These are phyloP conservation scores for Pristionchus entomophagus DNA, from an alignment of 2,888 invertebrate genomes.

Conservation along the genomic window DNA sequence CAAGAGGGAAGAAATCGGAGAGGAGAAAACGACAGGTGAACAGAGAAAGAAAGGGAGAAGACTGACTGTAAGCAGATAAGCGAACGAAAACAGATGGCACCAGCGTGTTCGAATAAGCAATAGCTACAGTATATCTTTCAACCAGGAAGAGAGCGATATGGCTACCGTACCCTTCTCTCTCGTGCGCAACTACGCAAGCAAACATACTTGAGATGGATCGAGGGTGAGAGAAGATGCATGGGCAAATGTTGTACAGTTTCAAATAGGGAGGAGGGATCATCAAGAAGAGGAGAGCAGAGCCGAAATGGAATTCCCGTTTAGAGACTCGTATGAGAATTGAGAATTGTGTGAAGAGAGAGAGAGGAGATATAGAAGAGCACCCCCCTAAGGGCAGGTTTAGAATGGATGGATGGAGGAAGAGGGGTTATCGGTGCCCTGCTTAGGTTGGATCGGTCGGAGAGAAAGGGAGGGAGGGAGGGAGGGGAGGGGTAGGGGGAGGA, in stretches of 20 bases:
- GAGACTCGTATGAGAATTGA: not conserved
- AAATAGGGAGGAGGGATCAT: constrained; percentile 35
- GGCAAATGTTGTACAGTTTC: constrained; percentile 43
- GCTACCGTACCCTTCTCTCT: constrained; percentile 17
- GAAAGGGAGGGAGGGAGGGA: not conserved
- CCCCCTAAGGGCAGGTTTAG: constrained; percentile 31
- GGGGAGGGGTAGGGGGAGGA: no score
- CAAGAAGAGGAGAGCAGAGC: not conserved
- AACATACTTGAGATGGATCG: constrained; percentile 32
- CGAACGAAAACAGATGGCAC: constrained; percentile 31
- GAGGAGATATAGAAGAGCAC: constrained; percentile 16
- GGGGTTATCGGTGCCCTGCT: constrained; percentile 38
- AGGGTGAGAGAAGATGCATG: not conserved
- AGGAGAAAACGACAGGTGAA: constrained; percentile 3
- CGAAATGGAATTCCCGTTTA: constrained; percentile 38
- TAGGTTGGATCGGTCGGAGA: constrained; percentile 1
- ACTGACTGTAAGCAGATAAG: constrained; percentile 31
- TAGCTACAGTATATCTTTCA: not conserved
- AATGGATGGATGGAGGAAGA: not conserved
- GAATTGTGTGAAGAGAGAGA: not conserved
- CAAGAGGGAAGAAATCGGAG: constrained; percentile 14
- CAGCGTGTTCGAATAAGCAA: not conserved
- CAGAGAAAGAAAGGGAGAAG: not conserved
- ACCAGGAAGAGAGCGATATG: not conserved
- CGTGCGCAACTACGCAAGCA: not conserved